Evolutionary conservation across 2,113 vertebrate genomes (phyloP).

Genomic region (Seriola aureovittata): DNA sequence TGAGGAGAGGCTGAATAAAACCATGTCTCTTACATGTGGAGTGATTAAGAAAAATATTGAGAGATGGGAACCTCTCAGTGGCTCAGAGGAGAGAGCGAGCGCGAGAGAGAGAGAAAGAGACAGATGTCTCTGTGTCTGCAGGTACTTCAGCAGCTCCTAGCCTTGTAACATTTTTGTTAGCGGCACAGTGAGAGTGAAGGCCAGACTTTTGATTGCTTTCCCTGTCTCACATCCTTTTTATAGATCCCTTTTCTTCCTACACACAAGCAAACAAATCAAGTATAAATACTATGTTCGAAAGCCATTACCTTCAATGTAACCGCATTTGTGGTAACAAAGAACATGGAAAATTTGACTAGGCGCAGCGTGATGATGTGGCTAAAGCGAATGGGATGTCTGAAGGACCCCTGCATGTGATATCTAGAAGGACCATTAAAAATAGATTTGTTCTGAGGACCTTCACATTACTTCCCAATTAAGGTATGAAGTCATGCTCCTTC

Average conservation of each 20-base stretch:
- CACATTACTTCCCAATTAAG: constrained; percentile 76
- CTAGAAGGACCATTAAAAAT: constrained; percentile 76
- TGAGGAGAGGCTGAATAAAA: constrained; percentile 41
- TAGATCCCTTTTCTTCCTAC: constrained; percentile 59
- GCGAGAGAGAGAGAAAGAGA: constrained; percentile 10
- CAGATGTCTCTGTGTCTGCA: constrained; percentile 56
- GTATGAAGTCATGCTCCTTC: constrained; percentile 82
- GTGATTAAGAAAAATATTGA: constrained; percentile 33
- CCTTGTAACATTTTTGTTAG: constrained; percentile 71
- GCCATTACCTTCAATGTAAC: constrained; percentile 67
- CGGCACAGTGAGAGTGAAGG: constrained; percentile 65
- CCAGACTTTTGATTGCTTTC: constrained; percentile 76
- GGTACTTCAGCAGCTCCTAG: constrained; percentile 69
- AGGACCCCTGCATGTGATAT: constrained; percentile 69
- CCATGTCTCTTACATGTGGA: constrained; percentile 4
- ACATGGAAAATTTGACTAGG: constrained; percentile 60
- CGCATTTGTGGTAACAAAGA: constrained; percentile 57
- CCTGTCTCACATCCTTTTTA: constrained; percentile 58
- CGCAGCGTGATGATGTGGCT: constrained; percentile 59
- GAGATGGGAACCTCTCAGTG: constrained; percentile 50
- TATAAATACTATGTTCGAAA: constrained; percentile 67
- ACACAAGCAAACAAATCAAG: constrained; percentile 70
- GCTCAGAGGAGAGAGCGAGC: constrained; percentile 24
- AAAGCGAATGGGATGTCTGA: constrained; percentile 55
- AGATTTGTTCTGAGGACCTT: constrained; percentile 82